Evolutionary conservation across 2,113 vertebrate species (phyloP), one percentile per base, ranked within the genome.

Genomic region (Dinomys branickii): DNA sequence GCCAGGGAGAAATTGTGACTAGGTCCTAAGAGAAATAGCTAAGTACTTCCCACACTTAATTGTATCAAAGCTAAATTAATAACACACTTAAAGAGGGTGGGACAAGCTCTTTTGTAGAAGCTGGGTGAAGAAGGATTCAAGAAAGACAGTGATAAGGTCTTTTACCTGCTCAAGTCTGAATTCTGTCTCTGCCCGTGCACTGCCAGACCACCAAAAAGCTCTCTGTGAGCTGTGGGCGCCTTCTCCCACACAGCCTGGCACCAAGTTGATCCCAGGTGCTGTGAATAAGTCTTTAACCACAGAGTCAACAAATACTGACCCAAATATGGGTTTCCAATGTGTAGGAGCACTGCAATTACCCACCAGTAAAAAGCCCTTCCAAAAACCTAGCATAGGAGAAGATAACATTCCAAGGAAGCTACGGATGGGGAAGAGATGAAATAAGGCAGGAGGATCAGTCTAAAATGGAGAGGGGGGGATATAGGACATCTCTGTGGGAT

Each of bases 401-500:
- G 91, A 65, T 1, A 50, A 41, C 54, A 81, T 94, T 90, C 83
- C 80, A 95, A 88, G 88, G 54, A 94, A 75, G 35, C 61, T 69
- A 90, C 85, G 71, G 85, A 95, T 84, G 94, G 54, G 90, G 67
- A 96, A 96, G 63, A 87, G 56, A 90, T 71, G 69, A 95, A 97
- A 86, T 50, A 81, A 96, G 83, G 78, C 78, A 69, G 58, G 78
- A 84, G 26, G 87, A 97, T 94, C 56, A 58, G 71, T 94, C 84
- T 95, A 89, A 97, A 97, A 97, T 96, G 95, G 94, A 96, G 59
- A 28, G 26, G 35, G 35, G 81, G 86, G 22, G 35, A 95, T 95
- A 95, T 95, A 93, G 97, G 97, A 94, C 95, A 97, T 97, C 95
- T 96, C 94, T 97, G 89, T 97, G 95, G 96, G 91, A 97, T 95